phyloP scores from a whole-genome alignment of 2,113 vertebrate species.

The Microtus richardsoni region DNA sequence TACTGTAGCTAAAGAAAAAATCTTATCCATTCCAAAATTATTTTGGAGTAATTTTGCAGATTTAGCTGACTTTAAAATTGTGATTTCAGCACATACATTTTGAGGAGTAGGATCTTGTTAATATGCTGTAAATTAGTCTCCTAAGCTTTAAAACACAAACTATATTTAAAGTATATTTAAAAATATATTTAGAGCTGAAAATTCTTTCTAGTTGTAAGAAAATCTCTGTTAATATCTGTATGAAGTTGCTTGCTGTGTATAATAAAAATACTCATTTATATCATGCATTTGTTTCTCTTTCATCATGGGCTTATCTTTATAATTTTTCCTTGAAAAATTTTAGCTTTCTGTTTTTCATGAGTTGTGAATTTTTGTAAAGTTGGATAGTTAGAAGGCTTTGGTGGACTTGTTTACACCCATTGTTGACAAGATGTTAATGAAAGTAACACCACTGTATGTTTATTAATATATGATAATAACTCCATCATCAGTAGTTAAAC shows the following conservation, averaged over 20 bases:
- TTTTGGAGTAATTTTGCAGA: conserved; percentile 32
- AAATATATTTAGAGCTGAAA: background rate
- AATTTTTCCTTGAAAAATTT: background rate
- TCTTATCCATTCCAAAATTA: background rate
- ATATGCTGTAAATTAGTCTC: background rate
- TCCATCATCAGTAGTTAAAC: background rate
- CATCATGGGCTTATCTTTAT: background rate
- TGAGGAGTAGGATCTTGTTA: conserved; percentile 25
- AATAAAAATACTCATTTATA: background rate
- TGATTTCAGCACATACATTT: background rate
- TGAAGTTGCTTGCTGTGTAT: background rate
- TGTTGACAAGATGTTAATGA: background rate
- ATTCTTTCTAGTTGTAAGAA: background rate
- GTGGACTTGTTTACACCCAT: background rate
- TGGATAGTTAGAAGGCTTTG: background rate
- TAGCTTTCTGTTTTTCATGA: background rate
- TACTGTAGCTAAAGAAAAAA: background rate
- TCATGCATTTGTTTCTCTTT: background rate
- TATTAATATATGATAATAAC: background rate
- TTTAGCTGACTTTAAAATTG: conserved; percentile 18
- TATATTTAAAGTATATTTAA: background rate
- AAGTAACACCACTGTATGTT: background rate
- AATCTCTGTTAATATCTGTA: background rate
- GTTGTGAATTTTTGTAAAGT: background rate
- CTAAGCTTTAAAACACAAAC: background rate